Conservation (phyloP, 2,113 vertebrate species). For the Falco punctatus region DNA sequence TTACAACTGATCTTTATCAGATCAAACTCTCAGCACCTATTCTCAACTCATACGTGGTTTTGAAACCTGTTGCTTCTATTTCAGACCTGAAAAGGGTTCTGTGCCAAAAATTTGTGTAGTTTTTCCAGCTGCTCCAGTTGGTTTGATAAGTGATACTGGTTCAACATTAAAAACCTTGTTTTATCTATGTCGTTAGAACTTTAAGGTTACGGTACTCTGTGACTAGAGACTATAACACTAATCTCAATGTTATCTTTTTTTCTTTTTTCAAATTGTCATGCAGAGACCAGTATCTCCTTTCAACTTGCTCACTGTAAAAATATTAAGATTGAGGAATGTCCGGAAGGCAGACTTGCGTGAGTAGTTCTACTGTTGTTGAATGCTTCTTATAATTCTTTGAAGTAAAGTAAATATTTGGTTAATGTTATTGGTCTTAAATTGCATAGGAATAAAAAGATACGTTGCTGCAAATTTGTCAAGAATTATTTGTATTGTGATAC, state of each 20-base stretch:
- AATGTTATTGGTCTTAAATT: neutral
- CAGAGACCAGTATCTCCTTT: slow-evolving; percentile 64
- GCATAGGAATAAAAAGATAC: neutral
- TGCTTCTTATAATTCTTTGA: neutral
- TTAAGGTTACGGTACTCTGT: neutral
- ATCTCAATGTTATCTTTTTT: neutral
- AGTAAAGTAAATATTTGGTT: neutral
- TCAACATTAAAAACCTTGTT: neutral
- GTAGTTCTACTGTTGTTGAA: neutral
- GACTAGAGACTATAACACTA: neutral
- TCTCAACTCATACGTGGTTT: neutral
- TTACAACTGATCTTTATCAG: neutral
- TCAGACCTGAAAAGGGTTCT: neutral
- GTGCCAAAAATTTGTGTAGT: neutral
- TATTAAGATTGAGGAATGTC: slow-evolving; percentile 58
- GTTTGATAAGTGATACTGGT: neutral
- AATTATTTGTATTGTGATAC: neutral
- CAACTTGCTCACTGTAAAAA: slow-evolving; percentile 69
- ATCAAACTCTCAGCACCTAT: neutral
- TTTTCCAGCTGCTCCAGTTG: neutral
- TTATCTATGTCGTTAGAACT: neutral
- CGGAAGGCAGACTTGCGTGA: slow-evolving; percentile 68
- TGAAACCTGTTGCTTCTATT: neutral
- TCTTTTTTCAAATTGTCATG: neutral
- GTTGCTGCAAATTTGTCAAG: neutral